These are phyloP conservation scores for Pterocles gutturalis DNA, from an alignment of 2,113 vertebrate species.

Conservation along the genomic window DNA sequence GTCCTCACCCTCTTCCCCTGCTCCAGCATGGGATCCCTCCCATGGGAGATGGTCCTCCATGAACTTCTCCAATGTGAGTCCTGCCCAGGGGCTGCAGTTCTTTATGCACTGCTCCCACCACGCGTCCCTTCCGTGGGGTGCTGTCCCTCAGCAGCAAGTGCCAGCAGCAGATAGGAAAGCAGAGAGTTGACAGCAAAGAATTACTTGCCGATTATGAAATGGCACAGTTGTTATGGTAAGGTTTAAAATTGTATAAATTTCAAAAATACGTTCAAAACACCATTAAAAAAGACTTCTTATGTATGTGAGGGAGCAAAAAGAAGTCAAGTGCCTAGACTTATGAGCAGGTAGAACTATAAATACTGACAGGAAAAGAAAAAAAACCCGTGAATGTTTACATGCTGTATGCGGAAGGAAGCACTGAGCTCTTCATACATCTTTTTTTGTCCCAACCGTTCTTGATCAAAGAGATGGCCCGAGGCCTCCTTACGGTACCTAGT, in stretches of 20 bases:
- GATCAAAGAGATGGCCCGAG: accelerated
- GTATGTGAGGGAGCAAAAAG: neutral
- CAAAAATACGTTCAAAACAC: neutral
- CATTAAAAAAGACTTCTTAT: neutral
- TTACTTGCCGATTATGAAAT: neutral
- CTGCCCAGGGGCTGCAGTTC: too few species aligned
- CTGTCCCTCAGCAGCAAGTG: neutral
- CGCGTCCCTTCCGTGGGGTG: too few species aligned
- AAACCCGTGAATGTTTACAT: neutral
- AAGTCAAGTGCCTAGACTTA: neutral
- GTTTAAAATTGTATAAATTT: neutral
- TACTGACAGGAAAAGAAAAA: too few species aligned
- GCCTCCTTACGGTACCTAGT: accelerated
- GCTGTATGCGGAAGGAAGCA: neutral
- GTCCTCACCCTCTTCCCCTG: too few species aligned
- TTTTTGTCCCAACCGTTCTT: neutral
- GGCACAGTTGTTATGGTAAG: neutral
- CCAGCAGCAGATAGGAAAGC: neutral
- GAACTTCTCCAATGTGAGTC: too few species aligned
- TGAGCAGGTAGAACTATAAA: neutral
- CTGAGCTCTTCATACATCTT: accelerated
- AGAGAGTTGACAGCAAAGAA: neutral
- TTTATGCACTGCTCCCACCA: too few species aligned
- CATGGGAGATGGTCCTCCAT: too few species aligned
- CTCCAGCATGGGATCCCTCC: too few species aligned